A percentile compares a stretch with the other conserved stretches of the same genome.
Evolutionary conservation across 1,140 invertebrate genomes (phyloP).

Genomic region (Microplitis demolitor): DNA sequence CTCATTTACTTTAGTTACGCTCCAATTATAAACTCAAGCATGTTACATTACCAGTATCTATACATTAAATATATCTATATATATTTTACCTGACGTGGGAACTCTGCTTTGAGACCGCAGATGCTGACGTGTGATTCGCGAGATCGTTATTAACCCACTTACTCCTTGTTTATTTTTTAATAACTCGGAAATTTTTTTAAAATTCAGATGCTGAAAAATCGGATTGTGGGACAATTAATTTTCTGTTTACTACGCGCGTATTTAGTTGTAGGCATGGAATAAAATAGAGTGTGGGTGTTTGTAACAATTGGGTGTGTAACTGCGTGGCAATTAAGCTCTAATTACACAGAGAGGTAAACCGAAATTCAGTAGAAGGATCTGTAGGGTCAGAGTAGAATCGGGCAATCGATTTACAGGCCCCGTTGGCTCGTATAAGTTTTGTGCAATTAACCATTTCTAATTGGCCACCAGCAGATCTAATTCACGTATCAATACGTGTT

Average conservation of each 20-base stretch:
- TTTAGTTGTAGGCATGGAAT: neutral
- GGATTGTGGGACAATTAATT: too few relatives aligned
- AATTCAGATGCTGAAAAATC: too few relatives aligned
- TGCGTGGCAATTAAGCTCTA: neutral
- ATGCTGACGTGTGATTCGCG: too few relatives aligned
- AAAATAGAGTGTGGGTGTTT: neutral
- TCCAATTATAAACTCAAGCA: slow-evolving; percentile 12
- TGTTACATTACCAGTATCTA: neutral
- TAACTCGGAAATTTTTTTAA: too few relatives aligned
- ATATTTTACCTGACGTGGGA: too few relatives aligned
- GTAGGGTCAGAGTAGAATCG: neutral
- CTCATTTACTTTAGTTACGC: slow-evolving; percentile 10
- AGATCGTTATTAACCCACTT: too few relatives aligned
- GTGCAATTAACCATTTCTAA: neutral
- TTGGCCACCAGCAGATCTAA: neutral
- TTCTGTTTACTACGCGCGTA: neutral
- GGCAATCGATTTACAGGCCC: too few relatives aligned
- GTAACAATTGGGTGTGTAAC: neutral
- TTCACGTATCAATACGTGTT: too few relatives aligned
- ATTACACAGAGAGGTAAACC: neutral
- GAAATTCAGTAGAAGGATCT: neutral
- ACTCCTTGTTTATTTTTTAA: too few relatives aligned
- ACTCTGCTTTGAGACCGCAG: too few relatives aligned
- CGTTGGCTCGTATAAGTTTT: neutral
- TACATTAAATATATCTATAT: too few relatives aligned